Base-by-base conservation (phyloP, 1,140 invertebrate genomes). In the Apis dorsata region DNA sequence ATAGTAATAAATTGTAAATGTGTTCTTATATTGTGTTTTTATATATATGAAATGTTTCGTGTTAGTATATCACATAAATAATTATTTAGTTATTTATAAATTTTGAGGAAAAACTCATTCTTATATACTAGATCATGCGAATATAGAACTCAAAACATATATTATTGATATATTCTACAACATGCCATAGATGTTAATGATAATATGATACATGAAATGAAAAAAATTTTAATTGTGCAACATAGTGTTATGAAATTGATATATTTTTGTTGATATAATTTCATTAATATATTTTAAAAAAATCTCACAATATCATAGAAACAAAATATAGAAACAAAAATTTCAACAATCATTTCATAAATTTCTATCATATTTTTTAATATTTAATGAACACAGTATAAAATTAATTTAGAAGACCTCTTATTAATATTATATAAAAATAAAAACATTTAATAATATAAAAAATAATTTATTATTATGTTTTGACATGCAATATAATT, bases 91-190 rank as follows among this genome's bases (percentile, higher is more conserved):
- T 77, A n/a, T 81, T 81, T 28, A 57, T 57, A 75, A 69, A 76
- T 59, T 79, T 51, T 49, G 66, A 10, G 34, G 15, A n/a, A 62
- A 49, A 11, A 68, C 62, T 28, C 21, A 83, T 83, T 85, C 55
- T 80, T 79, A 73, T 44, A 78, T 12, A 75, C 71, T 87, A 79
- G 10, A 65, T 75, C 89, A 89, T 85, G 84, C 86, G 19, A 86
- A 81, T 79, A 87, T 19, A 69, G 72, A 79, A 88, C 55, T 62
- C 71, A 79, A 74, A 84, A 87, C 57, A 82, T 13, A 44, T 66
- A 86, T 71, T 17, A 57, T 84, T 65, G 81, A 78, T 69, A 77
- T 73, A 74, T 51, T 90, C 84, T 75, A 87, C 51, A 82, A 81
- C 89, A 89, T 89, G 83, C 85, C 74, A 73, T 74, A 44, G 57